A percentile compares a stretch with the other conserved stretches of the same genome.
These are phyloP conservation scores for Oryzias curvinotus DNA, from an alignment of 2,113 vertebrate genomes.

Conservation along the genomic window DNA sequence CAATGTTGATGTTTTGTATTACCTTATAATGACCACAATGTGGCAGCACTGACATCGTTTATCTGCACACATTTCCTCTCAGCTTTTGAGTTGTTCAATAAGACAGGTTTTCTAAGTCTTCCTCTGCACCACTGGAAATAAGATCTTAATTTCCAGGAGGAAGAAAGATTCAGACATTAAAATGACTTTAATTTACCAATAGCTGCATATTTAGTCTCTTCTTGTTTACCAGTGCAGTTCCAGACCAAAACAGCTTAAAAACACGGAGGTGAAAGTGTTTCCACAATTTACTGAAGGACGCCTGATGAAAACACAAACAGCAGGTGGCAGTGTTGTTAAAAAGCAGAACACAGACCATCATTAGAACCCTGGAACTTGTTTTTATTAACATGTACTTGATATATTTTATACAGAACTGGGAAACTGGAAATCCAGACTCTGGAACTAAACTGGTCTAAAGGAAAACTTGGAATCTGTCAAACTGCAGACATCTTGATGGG, in stretches of 20 bases:
- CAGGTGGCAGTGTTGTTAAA: slow-evolving; percentile 50
- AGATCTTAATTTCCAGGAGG: too few relatives aligned
- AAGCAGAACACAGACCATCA: background rate
- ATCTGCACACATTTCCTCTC: background rate
- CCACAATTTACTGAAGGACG: too few relatives aligned
- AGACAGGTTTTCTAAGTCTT: too few relatives aligned
- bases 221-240: background rate
- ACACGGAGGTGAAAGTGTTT: too few relatives aligned
- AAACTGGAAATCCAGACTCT: slow-evolving; percentile 50
- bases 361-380: background rate
- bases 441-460: slow-evolving; percentile 81
- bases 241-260: slow-evolving; percentile 3
- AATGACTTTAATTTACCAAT: too few relatives aligned
- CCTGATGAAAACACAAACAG: slow-evolving; percentile 9
- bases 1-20: background rate
- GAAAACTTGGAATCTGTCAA: slow-evolving; percentile 76
- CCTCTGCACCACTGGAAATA: too few relatives aligned
- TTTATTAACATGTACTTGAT: slow-evolving; percentile 1
- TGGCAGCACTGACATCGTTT: slow-evolving; percentile 24
- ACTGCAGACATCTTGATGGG: slow-evolving; percentile 81
- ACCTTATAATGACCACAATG: slow-evolving; percentile 46
- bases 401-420: too few relatives aligned
- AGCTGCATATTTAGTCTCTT: background rate
- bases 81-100: background rate
- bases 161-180: too few relatives aligned